Conservation (phyloP, 2,888 invertebrate genomes). For the Stegophylla sp. region DNA sequence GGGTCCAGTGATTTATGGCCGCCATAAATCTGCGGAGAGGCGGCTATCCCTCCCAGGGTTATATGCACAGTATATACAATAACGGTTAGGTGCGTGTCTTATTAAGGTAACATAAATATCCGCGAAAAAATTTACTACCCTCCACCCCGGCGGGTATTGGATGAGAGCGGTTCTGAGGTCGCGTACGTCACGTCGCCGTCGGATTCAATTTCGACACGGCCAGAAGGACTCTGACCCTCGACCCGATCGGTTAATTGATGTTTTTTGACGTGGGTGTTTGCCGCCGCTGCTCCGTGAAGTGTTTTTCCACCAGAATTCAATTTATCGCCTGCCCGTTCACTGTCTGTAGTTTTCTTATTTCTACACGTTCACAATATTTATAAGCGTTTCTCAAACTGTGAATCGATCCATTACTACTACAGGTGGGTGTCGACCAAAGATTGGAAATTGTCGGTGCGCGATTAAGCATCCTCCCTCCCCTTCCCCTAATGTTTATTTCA, state of each 20-base stretch:
- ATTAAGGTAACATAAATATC: conserved; percentile 51
- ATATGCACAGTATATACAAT: no score
- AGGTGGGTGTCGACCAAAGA: no score
- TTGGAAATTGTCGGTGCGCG: no score
- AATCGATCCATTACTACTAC: no score
- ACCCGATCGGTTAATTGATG: conserved; percentile 2
- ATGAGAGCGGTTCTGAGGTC: background rate
- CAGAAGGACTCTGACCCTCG: background rate
- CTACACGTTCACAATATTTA: no score
- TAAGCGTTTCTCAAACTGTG: no score
- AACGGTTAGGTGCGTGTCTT: conserved; percentile 14
- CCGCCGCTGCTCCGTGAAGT: background rate
- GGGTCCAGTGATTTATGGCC: conserved; percentile 28
- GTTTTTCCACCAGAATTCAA: background rate
- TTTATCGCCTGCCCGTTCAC: background rate
- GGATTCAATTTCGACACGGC: background rate
- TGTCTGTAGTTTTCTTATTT: no score
- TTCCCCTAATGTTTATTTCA: no score
- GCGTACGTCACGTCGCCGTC: background rate
- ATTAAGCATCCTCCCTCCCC: no score
- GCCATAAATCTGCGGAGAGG: conserved; percentile 36
- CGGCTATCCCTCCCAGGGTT: background rate
- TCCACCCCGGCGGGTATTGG: background rate
- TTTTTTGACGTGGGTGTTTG: conserved; percentile 14
- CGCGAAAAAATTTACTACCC: background rate